Base-by-base conservation (phyloP, 2,888 invertebrate genomes). In the Xestia sexstrigata region DNA sequence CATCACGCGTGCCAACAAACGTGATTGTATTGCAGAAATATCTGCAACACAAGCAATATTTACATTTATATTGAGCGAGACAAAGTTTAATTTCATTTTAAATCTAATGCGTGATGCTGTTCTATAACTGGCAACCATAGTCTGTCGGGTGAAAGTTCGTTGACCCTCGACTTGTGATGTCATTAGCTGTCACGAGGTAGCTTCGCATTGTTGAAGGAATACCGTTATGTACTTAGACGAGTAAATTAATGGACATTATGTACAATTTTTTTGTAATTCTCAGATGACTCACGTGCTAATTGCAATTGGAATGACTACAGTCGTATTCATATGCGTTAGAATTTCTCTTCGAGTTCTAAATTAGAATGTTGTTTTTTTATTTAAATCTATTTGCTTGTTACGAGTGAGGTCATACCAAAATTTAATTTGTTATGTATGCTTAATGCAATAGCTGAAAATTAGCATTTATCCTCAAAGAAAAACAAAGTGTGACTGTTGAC, bases 81-180 rank as follows among this genome's bases (percentile, higher is more conserved):
- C 49, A 86, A 83, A 85, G 89, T 79, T 78, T 71, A 78, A 76
- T 79, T 78, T 89, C 17, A 68, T 76, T 76, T 67, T n/a, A n/a
- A n/a, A 66, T 62, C 30, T 39, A 26, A 58, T 13, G 17, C 58
- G 69, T 62, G 73, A 70, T 84, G 71, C 73, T 78, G 63, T 73
- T 62, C 52, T 83, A 68, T 75, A 81, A 78, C 73, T 81, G 81
- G 80, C 83, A 79, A 73, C 79, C 60, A 76, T 77, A 73, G 79
- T 66, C 79, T 83, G 73, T 49, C 76, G 89, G 78, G 85, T 84
- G 81, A 86, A 86, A 88, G 90, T 90, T 90, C 89, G 80, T 87
- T 90, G 79, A 88, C 77, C 85, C 79, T 67, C 58, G 35, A 63
- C 15, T 39, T 26, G 60, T 81, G 70, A 79, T 87, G 87, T 87